A percentile compares a stretch with the other conserved stretches of the same genome.
Conservation (phyloP, 2,113 vertebrate species). For the Scophthalmus maximus region DNA sequence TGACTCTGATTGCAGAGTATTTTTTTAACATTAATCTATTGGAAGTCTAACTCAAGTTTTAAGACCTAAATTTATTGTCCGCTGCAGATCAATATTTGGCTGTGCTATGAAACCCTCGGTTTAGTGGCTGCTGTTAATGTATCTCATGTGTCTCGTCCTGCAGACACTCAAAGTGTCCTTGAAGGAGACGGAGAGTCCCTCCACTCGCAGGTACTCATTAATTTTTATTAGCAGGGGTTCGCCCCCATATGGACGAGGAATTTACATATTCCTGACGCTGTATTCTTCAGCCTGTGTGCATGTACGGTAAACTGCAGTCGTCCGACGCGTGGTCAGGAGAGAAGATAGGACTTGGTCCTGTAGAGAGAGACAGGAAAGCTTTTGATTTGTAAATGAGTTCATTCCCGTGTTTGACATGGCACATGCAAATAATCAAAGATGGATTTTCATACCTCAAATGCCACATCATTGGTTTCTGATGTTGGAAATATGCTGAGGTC, state of each 20-base stretch:
- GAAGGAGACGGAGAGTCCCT: background rate
- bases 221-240: background rate
- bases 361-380: background rate
- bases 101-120: background rate
- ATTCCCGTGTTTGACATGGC: too few species aligned
- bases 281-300: background rate
- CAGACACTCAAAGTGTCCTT: background rate
- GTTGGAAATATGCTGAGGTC: background rate
- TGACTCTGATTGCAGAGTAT: background rate
- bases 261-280: background rate
- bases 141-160: background rate
- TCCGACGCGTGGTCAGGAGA: too few species aligned
- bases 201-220: background rate
- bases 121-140: background rate
- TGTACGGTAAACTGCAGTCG: background rate
- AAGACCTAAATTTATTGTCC: background rate
- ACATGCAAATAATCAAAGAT: too few species aligned
- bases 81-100: background rate
- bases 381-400: too few species aligned
- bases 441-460: too few species aligned
- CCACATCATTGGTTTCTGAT: too few species aligned
- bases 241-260: background rate
- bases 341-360: too few species aligned
- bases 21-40: background rate
- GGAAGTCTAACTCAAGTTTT: background rate